Conservation (phyloP, 2,113 vertebrate species). For the Orycteropus afer region DNA sequence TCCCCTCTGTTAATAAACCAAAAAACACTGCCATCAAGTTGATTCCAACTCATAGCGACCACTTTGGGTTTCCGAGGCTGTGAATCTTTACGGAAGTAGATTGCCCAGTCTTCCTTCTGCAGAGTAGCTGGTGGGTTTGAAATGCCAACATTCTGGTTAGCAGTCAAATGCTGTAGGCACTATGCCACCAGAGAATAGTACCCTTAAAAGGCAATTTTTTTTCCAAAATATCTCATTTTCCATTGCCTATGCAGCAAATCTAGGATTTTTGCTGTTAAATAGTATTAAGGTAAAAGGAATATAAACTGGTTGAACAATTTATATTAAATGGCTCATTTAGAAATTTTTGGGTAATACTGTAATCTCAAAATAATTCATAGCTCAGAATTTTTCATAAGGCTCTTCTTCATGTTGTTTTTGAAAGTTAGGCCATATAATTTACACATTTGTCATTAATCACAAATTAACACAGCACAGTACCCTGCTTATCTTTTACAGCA, state of each 20-base stretch:
- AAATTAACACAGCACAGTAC: no score
- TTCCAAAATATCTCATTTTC: neutral
- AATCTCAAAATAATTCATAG: neutral
- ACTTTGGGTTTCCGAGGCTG: no score
- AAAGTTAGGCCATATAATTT: neutral
- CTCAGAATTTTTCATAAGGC: constrained; percentile 33
- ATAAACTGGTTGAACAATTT: constrained; percentile 30
- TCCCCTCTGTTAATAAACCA: no score
- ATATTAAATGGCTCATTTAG: neutral
- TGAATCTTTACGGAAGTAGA: no score
- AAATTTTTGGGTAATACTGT: neutral
- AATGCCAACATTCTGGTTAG: no score
- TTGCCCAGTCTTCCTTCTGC: no score
- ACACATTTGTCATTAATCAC: neutral
- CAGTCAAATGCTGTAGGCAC: no score
- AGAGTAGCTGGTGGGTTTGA: no score
- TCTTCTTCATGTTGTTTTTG: neutral
- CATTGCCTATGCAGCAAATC: neutral
- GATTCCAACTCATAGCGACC: no score
- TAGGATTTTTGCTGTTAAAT: neutral
- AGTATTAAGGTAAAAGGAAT: constrained; percentile 20
- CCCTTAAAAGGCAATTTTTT: neutral
- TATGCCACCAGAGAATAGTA: neutral
- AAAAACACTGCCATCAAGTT: no score
- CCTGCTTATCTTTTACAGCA: neutral